Evolutionary conservation across 2,113 vertebrate genomes (phyloP).

Genomic region (Falco punctatus): DNA sequence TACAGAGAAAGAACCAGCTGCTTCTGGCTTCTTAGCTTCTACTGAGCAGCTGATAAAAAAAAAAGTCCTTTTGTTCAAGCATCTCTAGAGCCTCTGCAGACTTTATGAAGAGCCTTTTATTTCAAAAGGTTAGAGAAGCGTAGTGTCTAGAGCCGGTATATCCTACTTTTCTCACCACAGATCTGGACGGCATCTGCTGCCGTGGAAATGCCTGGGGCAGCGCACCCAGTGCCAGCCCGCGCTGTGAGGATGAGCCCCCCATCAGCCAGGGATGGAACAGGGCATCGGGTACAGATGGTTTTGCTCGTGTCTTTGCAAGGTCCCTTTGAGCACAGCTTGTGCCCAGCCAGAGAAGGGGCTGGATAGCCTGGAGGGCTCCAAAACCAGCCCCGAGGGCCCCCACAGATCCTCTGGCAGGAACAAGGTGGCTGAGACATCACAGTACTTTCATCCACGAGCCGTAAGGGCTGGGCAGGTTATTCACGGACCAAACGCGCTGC

Average conservation of each 20-base stretch:
- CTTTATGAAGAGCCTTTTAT: neutral
- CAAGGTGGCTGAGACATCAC: accelerated
- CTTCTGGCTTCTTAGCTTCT: slow-evolving; percentile 32
- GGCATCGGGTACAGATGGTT: accelerated
- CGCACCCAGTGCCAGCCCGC: accelerated
- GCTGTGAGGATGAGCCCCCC: neutral
- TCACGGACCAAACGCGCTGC: accelerated
- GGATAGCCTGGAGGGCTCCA: neutral
- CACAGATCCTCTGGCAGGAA: neutral
- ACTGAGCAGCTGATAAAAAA: slow-evolving; percentile 7
- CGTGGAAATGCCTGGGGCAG: accelerated
- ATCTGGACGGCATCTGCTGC: neutral
- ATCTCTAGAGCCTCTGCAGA: neutral
- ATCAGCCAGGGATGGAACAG: neutral
- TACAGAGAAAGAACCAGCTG: slow-evolving; percentile 33
- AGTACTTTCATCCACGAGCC: accelerated
- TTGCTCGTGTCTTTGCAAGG: neutral
- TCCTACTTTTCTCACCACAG: neutral
- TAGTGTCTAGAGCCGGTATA: accelerated
- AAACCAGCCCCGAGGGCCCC: neutral
- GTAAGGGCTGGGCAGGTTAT: neutral
- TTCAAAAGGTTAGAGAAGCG: neutral
- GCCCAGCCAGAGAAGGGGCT: neutral
- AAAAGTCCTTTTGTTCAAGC: slow-evolving; percentile 26
- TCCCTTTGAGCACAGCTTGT: neutral